These are phyloP conservation scores for Rhadina sibilatrix DNA, from an alignment of 2,113 vertebrate species.

Conservation along the genomic window DNA sequence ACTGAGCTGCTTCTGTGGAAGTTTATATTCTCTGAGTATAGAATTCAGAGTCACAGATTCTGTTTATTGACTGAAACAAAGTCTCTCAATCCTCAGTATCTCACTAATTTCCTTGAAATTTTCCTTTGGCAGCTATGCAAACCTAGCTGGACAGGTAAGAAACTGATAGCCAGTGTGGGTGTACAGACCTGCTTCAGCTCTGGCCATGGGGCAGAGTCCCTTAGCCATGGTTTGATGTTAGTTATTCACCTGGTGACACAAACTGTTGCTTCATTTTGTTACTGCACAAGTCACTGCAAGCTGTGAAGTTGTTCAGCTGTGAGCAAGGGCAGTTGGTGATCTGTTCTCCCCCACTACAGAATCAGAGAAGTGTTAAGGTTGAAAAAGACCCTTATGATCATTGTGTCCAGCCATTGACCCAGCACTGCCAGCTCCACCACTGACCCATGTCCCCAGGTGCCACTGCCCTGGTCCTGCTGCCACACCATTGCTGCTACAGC, in stretches of 20 bases:
- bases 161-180: background rate
- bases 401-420: background rate
- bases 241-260: background rate
- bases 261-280: background rate
- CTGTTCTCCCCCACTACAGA: background rate
- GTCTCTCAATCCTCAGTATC: background rate
- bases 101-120: background rate
- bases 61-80: background rate
- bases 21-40: background rate
- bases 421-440: background rate
- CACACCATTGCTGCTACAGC: background rate
- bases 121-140: background rate
- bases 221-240: fast-evolving
- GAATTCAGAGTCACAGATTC: background rate
- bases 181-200: background rate
- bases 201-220: background rate
- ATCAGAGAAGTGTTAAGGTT: background rate
- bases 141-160: background rate
- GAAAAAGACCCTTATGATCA: background rate
- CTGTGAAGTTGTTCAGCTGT: background rate
- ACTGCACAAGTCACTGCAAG: background rate
- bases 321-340: background rate
- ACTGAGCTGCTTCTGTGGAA: background rate
- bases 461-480: background rate
- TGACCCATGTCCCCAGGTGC: background rate